Evolutionary conservation across 2,888 invertebrate species (phyloP).

Genomic region (Agonum fuliginosum): DNA sequence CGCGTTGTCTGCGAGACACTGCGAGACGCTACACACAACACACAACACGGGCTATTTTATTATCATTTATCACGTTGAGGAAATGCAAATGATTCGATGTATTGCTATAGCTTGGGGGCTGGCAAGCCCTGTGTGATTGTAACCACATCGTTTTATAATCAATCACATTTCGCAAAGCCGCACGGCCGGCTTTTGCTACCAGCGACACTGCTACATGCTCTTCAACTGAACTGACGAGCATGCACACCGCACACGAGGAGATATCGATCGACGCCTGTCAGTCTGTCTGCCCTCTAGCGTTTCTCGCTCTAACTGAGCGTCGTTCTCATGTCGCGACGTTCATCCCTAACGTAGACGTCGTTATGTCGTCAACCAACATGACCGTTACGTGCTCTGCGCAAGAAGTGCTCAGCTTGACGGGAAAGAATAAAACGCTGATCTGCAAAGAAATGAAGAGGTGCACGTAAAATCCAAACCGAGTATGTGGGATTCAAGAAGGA

Average conservation of each 20-base stretch:
- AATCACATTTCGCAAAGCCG: slow-evolving; percentile 45
- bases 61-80: slow-evolving; percentile 11
- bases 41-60: slow-evolving; percentile 6
- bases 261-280: slow-evolving; percentile 27
- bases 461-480: too few species aligned
- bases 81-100: background rate
- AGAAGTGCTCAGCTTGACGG: too few species aligned
- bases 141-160: slow-evolving; percentile 28
- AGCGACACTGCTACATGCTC: slow-evolving; percentile 34
- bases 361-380: background rate
- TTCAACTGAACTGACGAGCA: background rate
- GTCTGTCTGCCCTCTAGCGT: background rate
- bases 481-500: too few species aligned
- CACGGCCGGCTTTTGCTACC: slow-evolving; percentile 24
- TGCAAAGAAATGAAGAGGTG: too few species aligned
- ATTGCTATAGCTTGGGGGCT: background rate
- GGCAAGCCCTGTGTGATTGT: background rate
- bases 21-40: slow-evolving; percentile 42
- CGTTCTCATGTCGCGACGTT: background rate
- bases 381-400: background rate
- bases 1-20: slow-evolving; percentile 12
- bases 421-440: too few species aligned
- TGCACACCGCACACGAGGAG: background rate
- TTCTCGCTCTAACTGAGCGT: too few species aligned
- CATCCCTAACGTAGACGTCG: background rate